Base-by-base conservation (phyloP, 1,140 invertebrate genomes). In the Heterodera schachtii region DNA sequence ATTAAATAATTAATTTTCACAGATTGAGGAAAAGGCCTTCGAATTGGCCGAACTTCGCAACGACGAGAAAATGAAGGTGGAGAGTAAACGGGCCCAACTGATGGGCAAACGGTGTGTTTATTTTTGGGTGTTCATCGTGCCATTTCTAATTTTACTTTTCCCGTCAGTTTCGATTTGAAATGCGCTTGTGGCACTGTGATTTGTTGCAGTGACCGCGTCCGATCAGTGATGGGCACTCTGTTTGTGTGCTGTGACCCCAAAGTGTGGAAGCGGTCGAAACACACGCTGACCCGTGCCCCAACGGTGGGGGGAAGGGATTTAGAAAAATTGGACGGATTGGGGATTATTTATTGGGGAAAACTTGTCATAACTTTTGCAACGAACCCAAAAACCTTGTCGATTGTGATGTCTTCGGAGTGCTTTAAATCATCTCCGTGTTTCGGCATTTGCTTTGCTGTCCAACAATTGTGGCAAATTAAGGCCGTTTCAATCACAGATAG, bases 221-320 rank as follows among this genome's bases (percentile, higher is more conserved):
- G 82, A 44, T 77, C 74, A n/a, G 66, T 83, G 52, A 74, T 73
- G 7, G 9, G 52, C 43, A 66, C 81, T 21, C n/a, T 70, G 52
- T 83, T 77, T 79, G 81, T 83, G 9, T 84, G 83, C 47, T 83
- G 80, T 19, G 82, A 83, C 57, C 71, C 69, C 7, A 52, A 16
- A 16, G 74, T 84, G n/a, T 84, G 52, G 82, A 57, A 82, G 57
- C 78, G 79, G 16, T 82, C 80, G 6, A 46, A 73, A 2, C 78
- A 67, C 60, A 52, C 52, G 21, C 21, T 80, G 46, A 46, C 43
- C 13, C 67, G 80, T 6, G 52, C 44, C n/a, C 81, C 81, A 9
- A 82, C 81, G 16, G 81, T 82, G 21, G 13, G 46, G 21, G 31
- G 13, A 44, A 47, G 41, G 31, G 3, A 31, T 13, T 43, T 16